Conservation (phyloP, 2,888 invertebrate species). For the Marasmarcha lunaedactyla region DNA sequence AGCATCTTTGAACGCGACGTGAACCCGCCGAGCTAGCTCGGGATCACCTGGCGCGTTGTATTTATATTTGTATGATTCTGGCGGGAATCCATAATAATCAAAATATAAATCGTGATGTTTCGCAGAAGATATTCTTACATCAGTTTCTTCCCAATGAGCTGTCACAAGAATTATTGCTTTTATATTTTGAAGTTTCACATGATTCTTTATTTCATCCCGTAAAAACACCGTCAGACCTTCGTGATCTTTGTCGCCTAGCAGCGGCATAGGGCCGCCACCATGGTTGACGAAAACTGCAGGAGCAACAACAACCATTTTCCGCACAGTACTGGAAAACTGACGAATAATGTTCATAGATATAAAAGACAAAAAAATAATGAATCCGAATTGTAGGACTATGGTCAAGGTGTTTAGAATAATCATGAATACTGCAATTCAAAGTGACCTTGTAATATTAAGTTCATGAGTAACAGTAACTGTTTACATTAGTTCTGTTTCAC, state of each 20-base stretch:
- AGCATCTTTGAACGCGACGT: conserved; percentile 32
- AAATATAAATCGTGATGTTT: conserved; percentile 51
- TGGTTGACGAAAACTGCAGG: conserved; percentile 59
- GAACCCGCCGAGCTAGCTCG: conserved; percentile 37
- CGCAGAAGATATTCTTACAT: conserved; percentile 53
- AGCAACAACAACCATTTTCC: conserved; percentile 47
- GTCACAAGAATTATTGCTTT: conserved; percentile 57
- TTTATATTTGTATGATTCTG: conserved; percentile 52
- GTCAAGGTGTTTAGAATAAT: conserved; percentile 53
- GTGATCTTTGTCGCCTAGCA: conserved; percentile 51
- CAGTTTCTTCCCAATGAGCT: conserved; percentile 54
- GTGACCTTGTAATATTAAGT: conserved; percentile 17
- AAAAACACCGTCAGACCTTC: conserved; percentile 44
- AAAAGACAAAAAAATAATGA: conserved; percentile 54
- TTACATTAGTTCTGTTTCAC: too few species aligned
- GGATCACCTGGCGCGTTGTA: conserved; percentile 55
- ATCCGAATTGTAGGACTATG: conserved; percentile 43
- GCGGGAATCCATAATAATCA: conserved; percentile 59
- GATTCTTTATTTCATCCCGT: conserved; percentile 45
- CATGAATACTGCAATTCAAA: conserved; percentile 30
- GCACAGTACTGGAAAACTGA: conserved; percentile 35
- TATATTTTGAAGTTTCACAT: conserved; percentile 41
- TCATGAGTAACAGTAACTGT: conserved; percentile 17
- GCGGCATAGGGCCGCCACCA: conserved; percentile 55
- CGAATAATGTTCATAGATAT: conserved; percentile 56